Evolutionary conservation across 2,797 vertebrate species (phyloP).

Genomic region (Netta rufina): DNA sequence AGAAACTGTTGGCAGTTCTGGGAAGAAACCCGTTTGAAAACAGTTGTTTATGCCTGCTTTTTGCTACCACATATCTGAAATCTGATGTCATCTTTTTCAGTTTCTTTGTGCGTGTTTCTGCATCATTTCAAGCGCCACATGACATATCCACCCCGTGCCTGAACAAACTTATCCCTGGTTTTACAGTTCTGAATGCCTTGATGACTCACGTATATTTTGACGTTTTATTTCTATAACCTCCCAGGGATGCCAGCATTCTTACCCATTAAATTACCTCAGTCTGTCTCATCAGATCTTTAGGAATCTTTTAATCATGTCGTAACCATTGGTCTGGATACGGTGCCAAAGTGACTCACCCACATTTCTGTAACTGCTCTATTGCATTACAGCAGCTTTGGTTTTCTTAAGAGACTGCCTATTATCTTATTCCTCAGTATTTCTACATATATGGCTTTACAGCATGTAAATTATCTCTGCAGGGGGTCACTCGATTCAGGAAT

Average conservation of each 20-base stretch:
- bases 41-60: neutral
- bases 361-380: neutral
- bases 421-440: neutral
- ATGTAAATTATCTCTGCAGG: neutral
- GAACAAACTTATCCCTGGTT: neutral
- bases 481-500: neutral
- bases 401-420: neutral
- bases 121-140: neutral
- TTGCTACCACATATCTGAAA: neutral
- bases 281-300: neutral
- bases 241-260: neutral
- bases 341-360: neutral
- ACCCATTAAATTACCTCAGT: neutral
- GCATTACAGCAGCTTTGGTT: neutral
- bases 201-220: neutral
- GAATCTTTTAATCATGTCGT: neutral
- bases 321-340: neutral
- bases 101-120: neutral
- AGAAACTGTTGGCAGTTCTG: neutral
- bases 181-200: neutral
- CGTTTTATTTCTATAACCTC: neutral
- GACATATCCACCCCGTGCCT: neutral
- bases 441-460: neutral
- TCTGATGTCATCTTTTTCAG: neutral
- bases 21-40: conserved; percentile 26